A percentile compares a stretch with the other conserved stretches of the same genome.
These are phyloP conservation scores for Labroides dimidiatus DNA, from an alignment of 2,797 vertebrate genomes.

Conservation along the genomic window DNA sequence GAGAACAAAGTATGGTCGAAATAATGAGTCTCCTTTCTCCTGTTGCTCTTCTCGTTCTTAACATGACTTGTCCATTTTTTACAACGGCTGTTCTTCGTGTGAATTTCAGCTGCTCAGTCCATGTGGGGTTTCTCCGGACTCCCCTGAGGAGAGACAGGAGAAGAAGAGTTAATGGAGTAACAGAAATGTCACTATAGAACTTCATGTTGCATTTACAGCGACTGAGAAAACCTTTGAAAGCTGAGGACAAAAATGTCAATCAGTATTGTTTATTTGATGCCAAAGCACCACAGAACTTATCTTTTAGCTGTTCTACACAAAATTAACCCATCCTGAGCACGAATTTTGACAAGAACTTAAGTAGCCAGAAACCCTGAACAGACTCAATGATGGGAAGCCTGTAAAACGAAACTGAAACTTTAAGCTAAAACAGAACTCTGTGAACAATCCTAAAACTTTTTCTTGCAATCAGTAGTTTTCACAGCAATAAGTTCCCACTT, in stretches of 20 bases:
- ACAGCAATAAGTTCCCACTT: background rate
- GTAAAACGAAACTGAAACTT: background rate
- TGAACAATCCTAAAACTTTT: too few species aligned
- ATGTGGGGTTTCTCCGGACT: conserved; percentile 92
- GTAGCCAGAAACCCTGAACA: background rate
- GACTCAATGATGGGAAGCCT: too few species aligned
- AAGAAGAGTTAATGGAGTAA: conserved; percentile 23
- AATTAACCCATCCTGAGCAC: background rate
- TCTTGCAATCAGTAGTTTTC: too few species aligned
- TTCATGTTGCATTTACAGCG: too few species aligned
- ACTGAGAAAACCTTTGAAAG: too few species aligned
- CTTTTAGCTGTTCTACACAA: too few species aligned
- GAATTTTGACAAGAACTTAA: background rate
- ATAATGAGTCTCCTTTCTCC: conserved; percentile 58
- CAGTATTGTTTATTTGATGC: too few species aligned
- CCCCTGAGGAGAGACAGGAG: conserved; percentile 79
- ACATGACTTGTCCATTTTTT: conserved; percentile 45
- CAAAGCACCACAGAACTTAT: too few species aligned
- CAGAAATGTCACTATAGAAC: background rate
- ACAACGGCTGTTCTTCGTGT: conserved; percentile 26
- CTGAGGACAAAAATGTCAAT: too few species aligned
- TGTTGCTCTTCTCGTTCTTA: conserved; percentile 36
- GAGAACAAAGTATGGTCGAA: conserved; percentile 58
- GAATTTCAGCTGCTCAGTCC: conserved; percentile 81
- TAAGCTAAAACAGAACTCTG: background rate